Evolutionary conservation across 2,888 invertebrate species (phyloP), one percentile per base, ranked within the genome.

Genomic region (Drosophila nr. medialis): DNA sequence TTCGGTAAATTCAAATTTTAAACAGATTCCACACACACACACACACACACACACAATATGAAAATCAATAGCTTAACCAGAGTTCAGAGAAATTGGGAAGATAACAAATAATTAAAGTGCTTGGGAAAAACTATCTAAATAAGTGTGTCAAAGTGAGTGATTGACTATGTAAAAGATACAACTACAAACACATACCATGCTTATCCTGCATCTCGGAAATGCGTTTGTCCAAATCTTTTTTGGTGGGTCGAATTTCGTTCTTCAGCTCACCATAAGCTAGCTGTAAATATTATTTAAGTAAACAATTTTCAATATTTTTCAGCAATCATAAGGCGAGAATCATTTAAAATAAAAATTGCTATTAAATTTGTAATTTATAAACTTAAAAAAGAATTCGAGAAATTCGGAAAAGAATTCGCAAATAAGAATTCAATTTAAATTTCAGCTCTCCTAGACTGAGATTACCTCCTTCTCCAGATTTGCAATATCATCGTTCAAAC

Each of bases 171-270:
- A 2, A 11, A 10, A 32, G 15, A 34, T 48, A 1, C 8, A 18
- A 2, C 4, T 18, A 11, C n/a, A 93, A 95, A 94, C 18, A 93
- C 95, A 94, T 94, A 97, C 97, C 96, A 93, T 97, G 97, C 92
- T 97, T 97, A 34, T 95, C 95, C 90, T 97, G 97, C 94, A 97
- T 96, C 63, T 96, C 95, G 75, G 96, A 95, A 53, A 97, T 94
- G 93, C 96, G 95, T 24, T 96, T 94, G 32, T 96, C 94, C 63
- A 97, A 91, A 89, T 97, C 96, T 88, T 96, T 96, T 61, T 96
- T 96, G 64, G 92, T 93, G 83, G 95, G 94, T 18, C 95, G 94
- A 74, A 95, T 94, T 82, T 94, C 94, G 75, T 95, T 94, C 56
- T 95, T 94, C 64, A 95, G 88, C 81, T 93, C 94, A 48, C 94